Percentiles rank a stretch among this genome's conserved stretches.
These are phyloP conservation scores for Xiphophorus couchianus DNA, from an alignment of 2,113 vertebrate genomes.

Conservation along the genomic window DNA sequence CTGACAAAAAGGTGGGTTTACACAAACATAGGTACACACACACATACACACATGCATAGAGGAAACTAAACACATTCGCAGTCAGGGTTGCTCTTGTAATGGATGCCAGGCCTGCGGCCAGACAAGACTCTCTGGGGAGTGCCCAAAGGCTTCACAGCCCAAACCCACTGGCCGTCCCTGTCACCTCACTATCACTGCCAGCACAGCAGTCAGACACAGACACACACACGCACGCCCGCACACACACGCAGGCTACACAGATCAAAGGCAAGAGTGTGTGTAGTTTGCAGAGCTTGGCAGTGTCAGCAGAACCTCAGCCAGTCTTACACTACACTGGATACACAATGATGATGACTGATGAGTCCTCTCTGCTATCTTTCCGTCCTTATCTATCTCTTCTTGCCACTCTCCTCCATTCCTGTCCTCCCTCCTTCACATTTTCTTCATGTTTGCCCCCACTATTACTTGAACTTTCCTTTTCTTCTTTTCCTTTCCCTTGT, in stretches of 20 bases:
- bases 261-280: slow-evolving; percentile 52
- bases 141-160: slow-evolving; percentile 59
- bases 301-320: slow-evolving; percentile 72
- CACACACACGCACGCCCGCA: neutral
- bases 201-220: slow-evolving; percentile 49
- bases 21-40: slow-evolving; percentile 20
- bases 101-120: slow-evolving; percentile 69
- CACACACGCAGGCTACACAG: slow-evolving; percentile 19
- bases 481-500: neutral
- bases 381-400: slow-evolving; percentile 50
- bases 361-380: slow-evolving; percentile 56
- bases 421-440: slow-evolving; percentile 12
- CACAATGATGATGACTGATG: slow-evolving; percentile 75
- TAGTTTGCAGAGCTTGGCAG: slow-evolving; percentile 42
- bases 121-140: slow-evolving; percentile 59
- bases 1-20: slow-evolving; percentile 92
- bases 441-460: neutral
- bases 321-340: slow-evolving; percentile 64
- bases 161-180: slow-evolving; percentile 63
- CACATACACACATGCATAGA: slow-evolving; percentile 11
- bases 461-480: neutral
- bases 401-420: slow-evolving; percentile 42
- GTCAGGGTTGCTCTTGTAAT: slow-evolving; percentile 62
- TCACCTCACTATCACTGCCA: slow-evolving; percentile 65
- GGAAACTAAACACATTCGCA: slow-evolving; percentile 46